Base-by-base conservation (phyloP, 2,888 invertebrate species). In the Peribatodes rhomboidaria region DNA sequence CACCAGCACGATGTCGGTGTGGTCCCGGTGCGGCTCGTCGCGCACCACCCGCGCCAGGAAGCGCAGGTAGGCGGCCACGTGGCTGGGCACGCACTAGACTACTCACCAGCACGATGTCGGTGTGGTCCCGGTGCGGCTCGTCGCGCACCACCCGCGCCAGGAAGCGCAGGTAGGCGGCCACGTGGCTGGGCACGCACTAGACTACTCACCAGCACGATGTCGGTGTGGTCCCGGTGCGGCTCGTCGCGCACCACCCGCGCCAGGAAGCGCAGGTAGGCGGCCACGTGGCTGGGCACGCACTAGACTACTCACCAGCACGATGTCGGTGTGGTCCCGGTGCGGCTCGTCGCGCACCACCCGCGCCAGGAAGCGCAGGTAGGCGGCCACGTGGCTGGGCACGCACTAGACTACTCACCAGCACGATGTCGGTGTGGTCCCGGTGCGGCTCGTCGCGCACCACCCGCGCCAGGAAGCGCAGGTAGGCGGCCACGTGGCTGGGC, bases 341-440 rank as follows among this genome's bases (percentile, higher is more conserved):
- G 82, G 82, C 62, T 75, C 22, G 33, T 65, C 63, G 20, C 90
- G 84, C 0, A 96, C 96, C 84, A 98, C 96, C 1, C 95, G 93
- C 0, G 98, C 96, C 50, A 99, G 94, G 89, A 98, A 98, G 71
- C 95, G 95, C 61, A 98, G 96, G 87, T 98, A 99, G 27, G 97
- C 96, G 61, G 96, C 96, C 61, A 98, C 96, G 84, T 98, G 92
- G 0, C 94, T 90, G 0, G 98, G 98, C 78, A 96, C 96, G 76
- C 98, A 98, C 93, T 99, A 99, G 61, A 98, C 97, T 80, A 97
- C 27, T 2, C 6, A 27, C 27, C 27, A 27, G 82, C 52, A 86
- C 89, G 22, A 92, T 79, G 33, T 88, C 89, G 0, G 87, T 83
- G 71, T 88, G 86, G 71, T 84, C 82, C 7, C 46, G 27, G 37